A percentile compares a stretch with the other conserved stretches of the same genome.
These are phyloP conservation scores for Prunella fulvescens DNA, from an alignment of 2,113 vertebrate species.

Conservation along the genomic window DNA sequence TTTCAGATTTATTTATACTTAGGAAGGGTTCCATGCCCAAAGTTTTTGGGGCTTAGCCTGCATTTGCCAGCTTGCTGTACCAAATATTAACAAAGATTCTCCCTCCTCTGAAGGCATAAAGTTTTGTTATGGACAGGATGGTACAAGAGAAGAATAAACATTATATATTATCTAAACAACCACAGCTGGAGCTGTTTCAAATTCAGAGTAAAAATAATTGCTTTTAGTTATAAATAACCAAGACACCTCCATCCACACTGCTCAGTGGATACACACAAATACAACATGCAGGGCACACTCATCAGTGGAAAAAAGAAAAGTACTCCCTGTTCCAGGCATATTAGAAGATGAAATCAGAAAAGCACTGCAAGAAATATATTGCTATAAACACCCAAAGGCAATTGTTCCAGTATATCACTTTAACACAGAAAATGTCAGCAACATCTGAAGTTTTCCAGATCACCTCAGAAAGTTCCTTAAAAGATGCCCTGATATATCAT, in stretches of 20 bases:
- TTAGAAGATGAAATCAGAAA: not conserved
- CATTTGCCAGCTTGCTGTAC: not conserved
- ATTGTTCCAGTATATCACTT: not conserved
- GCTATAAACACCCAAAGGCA: not conserved
- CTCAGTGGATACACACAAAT: rapidly evolving
- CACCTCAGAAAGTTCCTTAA: not conserved
- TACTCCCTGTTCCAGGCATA: not conserved
- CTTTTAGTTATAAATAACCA: not conserved
- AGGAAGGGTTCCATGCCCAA: not conserved
- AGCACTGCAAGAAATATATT: not conserved
- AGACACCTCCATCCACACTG: not conserved
- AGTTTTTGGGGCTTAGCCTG: not conserved
- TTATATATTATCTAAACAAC: not conserved
- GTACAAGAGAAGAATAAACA: not conserved
- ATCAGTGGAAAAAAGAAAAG: not conserved
- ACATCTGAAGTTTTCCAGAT: not conserved
- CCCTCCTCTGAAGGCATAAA: not conserved
- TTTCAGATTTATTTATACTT: not conserved
- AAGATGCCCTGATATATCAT: not conserved
- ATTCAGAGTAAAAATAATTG: not conserved
- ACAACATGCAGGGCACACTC: not conserved
- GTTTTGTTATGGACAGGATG: not conserved
- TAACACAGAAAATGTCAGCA: not conserved
- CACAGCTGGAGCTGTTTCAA: not conserved
- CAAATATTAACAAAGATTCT: not conserved